A percentile compares a stretch with the other conserved stretches of the same genome.
phyloP scores from a whole-genome alignment of 2,888 invertebrate genomes.

The Polia nebulosa region DNA sequence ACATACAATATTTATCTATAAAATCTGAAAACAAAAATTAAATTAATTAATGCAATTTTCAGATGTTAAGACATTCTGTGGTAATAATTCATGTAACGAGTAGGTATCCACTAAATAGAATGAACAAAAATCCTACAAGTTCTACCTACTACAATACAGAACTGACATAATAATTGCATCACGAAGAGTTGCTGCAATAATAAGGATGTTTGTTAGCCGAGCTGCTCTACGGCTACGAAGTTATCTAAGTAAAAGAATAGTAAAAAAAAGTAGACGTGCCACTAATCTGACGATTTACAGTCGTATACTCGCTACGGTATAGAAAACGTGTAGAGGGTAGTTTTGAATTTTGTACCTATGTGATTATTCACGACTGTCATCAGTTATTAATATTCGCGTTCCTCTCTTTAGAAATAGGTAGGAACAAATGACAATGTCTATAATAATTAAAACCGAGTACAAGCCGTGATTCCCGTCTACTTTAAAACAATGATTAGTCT shows the following conservation, averaged over 20 bases:
- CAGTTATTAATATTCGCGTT: background rate
- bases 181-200: conserved; percentile 18
- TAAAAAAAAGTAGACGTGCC: conserved; percentile 14
- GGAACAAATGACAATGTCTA: too few relatives aligned
- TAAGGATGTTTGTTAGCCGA: conserved; percentile 26
- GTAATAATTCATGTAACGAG: background rate
- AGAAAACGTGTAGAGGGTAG: background rate
- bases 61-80: background rate
- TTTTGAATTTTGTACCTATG: background rate
- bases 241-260: conserved; percentile 25
- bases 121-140: background rate
- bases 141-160: background rate
- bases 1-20: background rate
- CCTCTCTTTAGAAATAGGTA: background rate
- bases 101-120: too few relatives aligned
- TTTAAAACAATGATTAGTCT: conserved; percentile 26
- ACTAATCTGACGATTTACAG: background rate
- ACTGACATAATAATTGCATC: conserved; percentile 29
- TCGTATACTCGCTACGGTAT: background rate
- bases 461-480: conserved; percentile 17
- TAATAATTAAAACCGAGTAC: too few relatives aligned
- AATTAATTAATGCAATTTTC: background rate
- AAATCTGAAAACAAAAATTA: background rate
- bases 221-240: conserved; percentile 16
- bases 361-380: background rate